Evolutionary conservation across 1,140 invertebrate species (phyloP), one percentile per base, ranked within the genome.

Genomic region (Halyomorpha halys): DNA sequence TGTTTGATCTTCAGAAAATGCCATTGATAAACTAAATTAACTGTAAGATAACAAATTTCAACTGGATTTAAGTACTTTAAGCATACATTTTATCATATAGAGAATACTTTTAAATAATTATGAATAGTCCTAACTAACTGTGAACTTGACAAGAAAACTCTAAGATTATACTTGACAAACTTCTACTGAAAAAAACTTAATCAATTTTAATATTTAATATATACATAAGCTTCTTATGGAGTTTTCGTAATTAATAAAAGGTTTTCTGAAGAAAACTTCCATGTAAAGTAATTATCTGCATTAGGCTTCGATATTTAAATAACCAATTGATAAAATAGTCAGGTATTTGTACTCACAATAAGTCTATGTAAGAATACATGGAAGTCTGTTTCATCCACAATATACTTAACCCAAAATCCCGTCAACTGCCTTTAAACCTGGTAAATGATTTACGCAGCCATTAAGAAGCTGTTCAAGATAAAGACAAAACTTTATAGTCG

Each of bases 281-380:
- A 27, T 23, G 23, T 21, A 15, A 23, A 56, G 23, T 23, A 25
- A 56, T 16, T 16, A 25, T 8, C 18, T 18, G 3, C 9, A 15
- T 25, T 11, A 15, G 1, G 15, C 6, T 27, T 23, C 21, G 8
- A 3, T 3, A 21, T 39, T 39, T 8, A 60, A 60, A 44, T 60
- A 19, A 44, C 15, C 30, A 25, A 59, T 14, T 1, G 21, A 25
- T 23, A 27, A n/a, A 23, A 21, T 19, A 5, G 16, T 21, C 18
- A 16, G 18, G 6, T 44, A 60, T 39, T 3, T 5, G 5, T 59
- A 64, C 63, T 64, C 59, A 64, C 63, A 60, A 25, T n/a, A 45
- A 59, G 34, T 16, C 30, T 44, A 49, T 60, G 63, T 21, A 59
- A n/a, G 63, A 64, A 64, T 64, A 64, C 63, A 64, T 64, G 63